Evolutionary conservation across 2,113 vertebrate genomes (phyloP).

Genomic region (Clarias magur): DNA sequence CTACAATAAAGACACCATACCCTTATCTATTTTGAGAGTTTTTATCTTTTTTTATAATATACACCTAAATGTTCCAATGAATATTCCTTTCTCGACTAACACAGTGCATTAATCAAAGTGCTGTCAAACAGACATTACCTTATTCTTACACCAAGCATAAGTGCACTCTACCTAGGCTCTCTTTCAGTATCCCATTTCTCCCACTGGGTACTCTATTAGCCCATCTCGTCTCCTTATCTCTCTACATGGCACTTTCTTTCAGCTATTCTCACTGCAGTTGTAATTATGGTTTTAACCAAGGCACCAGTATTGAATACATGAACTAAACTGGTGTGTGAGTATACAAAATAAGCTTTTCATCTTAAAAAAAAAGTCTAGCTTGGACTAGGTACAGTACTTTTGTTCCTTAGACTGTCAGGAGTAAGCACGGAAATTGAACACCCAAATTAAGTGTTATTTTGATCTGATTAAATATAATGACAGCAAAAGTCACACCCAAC

Average conservation of each 20-base stretch:
- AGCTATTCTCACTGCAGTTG: constrained; percentile 45
- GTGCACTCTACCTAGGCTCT: constrained; percentile 39
- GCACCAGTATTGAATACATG: constrained; percentile 13
- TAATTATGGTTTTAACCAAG: constrained; percentile 50
- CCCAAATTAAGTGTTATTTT: constrained; percentile 12
- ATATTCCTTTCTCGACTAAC: background rate
- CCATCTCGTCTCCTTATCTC: constrained; percentile 26
- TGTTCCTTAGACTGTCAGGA: background rate
- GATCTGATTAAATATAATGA: constrained; percentile 20
- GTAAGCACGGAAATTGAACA: background rate
- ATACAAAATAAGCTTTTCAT: constrained; percentile 36
- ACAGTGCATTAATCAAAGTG: background rate
- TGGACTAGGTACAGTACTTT: background rate
- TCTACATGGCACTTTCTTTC: constrained; percentile 38
- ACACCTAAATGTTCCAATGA: background rate
- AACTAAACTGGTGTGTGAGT: constrained; percentile 48
- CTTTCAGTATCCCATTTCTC: constrained; percentile 27
- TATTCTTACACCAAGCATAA: constrained; percentile 15
- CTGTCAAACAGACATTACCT: constrained; percentile 10
- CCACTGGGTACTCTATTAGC: constrained; percentile 41
- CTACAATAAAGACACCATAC: background rate
- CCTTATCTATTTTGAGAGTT: background rate
- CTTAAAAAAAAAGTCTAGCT: background rate
- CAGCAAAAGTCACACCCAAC: constrained; percentile 30
- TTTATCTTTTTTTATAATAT: background rate